phyloP scores from a whole-genome alignment of 2,797 vertebrate species.

The Hydrophis major region DNA sequence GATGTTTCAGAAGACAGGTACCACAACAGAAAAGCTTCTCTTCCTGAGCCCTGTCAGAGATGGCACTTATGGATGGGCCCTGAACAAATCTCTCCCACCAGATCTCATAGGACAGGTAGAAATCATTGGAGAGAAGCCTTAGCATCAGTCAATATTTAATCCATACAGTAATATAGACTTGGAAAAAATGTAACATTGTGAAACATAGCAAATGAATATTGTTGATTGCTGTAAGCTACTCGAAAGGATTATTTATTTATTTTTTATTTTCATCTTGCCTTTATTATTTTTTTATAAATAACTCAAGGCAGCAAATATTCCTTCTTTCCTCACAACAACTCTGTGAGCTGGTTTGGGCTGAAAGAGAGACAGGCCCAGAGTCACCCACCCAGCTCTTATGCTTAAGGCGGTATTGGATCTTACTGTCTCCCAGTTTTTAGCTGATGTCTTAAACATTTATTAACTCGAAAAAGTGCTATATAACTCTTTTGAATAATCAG shows the following conservation, averaged over 20 bases:
- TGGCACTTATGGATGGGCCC: not conserved
- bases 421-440: not conserved
- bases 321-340: not conserved
- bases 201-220: not conserved
- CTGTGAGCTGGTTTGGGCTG: not conserved
- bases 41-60: not conserved
- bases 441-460: not conserved
- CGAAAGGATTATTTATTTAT: not conserved
- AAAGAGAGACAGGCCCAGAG: not conserved
- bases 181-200: not conserved
- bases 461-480: not conserved
- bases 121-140: not conserved
- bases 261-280: not conserved
- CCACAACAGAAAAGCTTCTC: not conserved
- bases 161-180: not conserved
- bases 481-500: constrained; percentile 18
- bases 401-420: not conserved
- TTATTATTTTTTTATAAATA: not conserved
- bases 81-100: not conserved
- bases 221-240: not conserved
- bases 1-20: not conserved
- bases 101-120: not conserved
- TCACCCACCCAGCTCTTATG: not conserved
- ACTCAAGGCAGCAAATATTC: not conserved
- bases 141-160: not conserved